A percentile compares a stretch with the other conserved stretches of the same genome.
Evolutionary conservation across 2,888 invertebrate species (phyloP).

Genomic region (Phania funesta): DNA sequence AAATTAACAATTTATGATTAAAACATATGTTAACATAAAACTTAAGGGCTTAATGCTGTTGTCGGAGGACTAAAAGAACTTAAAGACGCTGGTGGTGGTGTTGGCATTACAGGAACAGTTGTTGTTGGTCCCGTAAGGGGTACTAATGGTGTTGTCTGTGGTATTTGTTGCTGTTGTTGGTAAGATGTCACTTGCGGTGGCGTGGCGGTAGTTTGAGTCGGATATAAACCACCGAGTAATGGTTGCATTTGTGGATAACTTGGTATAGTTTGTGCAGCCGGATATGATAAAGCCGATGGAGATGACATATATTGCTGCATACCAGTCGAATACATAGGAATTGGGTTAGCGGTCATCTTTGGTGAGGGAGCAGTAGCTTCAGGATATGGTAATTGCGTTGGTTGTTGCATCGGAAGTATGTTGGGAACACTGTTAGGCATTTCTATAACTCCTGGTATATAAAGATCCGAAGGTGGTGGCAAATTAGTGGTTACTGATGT

Average conservation of each 20-base stretch:
- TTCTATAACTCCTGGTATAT: constrained; percentile 74
- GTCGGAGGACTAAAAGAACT: constrained; percentile 62
- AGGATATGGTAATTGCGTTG: constrained; percentile 73
- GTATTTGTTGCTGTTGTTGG: constrained; percentile 61
- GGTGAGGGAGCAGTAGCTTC: constrained; percentile 71
- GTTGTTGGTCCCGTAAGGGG: constrained; percentile 47
- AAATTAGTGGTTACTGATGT: constrained; percentile 49
- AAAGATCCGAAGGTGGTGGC: constrained; percentile 70
- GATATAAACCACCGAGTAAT: constrained; percentile 74
- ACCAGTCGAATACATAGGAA: constrained; percentile 76
- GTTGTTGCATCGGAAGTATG: background rate
- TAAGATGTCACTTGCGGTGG: constrained; percentile 73
- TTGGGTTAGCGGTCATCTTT: constrained; percentile 51
- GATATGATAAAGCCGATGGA: constrained; percentile 74
- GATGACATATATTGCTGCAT: constrained; percentile 75
- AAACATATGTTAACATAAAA: constrained; percentile 12
- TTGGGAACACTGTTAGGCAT: constrained; percentile 1
- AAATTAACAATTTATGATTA: constrained; percentile 23
- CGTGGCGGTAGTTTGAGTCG: constrained; percentile 74
- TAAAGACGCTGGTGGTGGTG: constrained; percentile 35
- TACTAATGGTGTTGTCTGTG: constrained; percentile 14
- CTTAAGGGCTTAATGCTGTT: constrained; percentile 68
- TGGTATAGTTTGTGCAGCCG: constrained; percentile 77
- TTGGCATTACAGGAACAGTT: constrained; percentile 11
- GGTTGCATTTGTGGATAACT: constrained; percentile 80